These are phyloP conservation scores for Agrotis puta DNA, from an alignment of 2,888 invertebrate species.

Conservation along the genomic window DNA sequence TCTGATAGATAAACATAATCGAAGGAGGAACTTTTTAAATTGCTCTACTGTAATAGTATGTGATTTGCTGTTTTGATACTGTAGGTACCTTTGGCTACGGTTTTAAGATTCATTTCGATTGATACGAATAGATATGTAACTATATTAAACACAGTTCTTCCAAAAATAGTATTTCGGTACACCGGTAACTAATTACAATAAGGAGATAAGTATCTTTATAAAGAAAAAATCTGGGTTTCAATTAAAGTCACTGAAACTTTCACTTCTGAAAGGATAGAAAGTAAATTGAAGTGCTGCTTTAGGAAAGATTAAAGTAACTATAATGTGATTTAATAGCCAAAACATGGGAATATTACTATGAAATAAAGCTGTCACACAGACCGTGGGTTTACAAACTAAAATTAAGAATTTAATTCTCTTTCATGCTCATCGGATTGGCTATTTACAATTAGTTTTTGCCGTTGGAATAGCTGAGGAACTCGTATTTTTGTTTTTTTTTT, in stretches of 20 bases:
- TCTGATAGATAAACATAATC: no score
- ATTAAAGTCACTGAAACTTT: not conserved
- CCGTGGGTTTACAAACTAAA: not conserved
- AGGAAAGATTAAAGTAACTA: not conserved
- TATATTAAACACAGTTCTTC: no score
- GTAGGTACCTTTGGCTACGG: no score
- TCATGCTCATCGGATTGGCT: not conserved
- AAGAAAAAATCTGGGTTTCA: not conserved
- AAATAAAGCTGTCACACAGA: not conserved
- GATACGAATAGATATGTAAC: no score
- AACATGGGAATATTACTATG: not conserved
- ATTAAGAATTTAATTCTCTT: not conserved
- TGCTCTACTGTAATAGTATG: no score
- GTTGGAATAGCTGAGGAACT: not conserved
- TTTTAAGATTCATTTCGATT: no score
- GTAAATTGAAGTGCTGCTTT: no score
- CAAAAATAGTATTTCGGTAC: no score
- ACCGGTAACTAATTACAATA: not conserved
- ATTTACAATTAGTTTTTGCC: not conserved
- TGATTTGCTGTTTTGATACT: no score
- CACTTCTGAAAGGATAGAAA: not conserved
- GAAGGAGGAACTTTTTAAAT: no score
- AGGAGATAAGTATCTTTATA: not conserved
- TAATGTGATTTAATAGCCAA: not conserved
- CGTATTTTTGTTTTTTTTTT: no score